These are phyloP conservation scores for Melanerpes formicivorus DNA, from an alignment of 2,113 vertebrate genomes.

Conservation along the genomic window DNA sequence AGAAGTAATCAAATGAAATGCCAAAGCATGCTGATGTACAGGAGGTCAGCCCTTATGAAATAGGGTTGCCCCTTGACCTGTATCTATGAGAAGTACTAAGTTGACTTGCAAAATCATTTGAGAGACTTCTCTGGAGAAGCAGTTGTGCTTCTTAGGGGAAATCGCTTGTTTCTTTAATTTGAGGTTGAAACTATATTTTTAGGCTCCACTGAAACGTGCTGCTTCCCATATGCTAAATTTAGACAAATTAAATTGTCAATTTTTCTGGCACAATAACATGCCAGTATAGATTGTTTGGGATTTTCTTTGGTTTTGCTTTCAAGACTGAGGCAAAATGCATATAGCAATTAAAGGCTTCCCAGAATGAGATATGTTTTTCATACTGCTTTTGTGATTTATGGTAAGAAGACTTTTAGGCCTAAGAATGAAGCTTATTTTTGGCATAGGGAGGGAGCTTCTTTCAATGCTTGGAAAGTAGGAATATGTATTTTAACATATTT, in stretches of 20 bases:
- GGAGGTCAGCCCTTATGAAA: neutral
- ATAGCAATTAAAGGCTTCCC: slow-evolving; percentile 11
- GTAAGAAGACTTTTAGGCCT: neutral
- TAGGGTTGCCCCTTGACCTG: neutral
- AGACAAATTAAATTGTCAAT: neutral
- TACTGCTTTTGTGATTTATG: slow-evolving; percentile 9
- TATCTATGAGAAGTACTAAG: neutral
- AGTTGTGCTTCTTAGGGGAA: neutral
- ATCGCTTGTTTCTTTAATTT: neutral
- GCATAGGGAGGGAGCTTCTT: neutral
- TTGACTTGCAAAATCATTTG: neutral
- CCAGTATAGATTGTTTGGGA: neutral
- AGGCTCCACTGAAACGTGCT: neutral
- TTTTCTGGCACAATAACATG: neutral
- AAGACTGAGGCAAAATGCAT: slow-evolving; percentile 10
- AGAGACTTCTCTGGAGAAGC: neutral
- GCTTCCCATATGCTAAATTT: neutral
- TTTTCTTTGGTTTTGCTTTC: slow-evolving; percentile 3
- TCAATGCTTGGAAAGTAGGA: neutral
- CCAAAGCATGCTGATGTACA: neutral
- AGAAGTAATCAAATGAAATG: neutral
- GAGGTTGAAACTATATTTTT: slow-evolving; percentile 12
- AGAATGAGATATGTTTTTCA: neutral
- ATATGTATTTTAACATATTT: slow-evolving; percentile 34
- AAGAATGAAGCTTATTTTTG: neutral